These are phyloP conservation scores for Seira ritae DNA, from an alignment of 2,888 invertebrate species.

Conservation along the genomic window DNA sequence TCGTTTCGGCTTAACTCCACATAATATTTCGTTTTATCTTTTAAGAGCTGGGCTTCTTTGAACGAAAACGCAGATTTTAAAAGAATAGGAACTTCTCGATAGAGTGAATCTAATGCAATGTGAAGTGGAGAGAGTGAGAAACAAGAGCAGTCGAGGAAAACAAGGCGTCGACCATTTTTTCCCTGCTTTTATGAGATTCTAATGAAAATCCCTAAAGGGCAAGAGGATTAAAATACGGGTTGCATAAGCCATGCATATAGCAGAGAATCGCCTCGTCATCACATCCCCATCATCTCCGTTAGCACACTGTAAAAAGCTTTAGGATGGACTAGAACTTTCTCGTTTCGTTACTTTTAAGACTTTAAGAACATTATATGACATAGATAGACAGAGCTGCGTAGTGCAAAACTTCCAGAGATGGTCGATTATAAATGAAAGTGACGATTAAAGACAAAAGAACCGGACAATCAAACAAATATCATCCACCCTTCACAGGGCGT, in stretches of 20 bases:
- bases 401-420: too few relatives aligned
- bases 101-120: not conserved
- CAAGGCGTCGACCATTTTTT: constrained; percentile 42
- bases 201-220: constrained; percentile 57
- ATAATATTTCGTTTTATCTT: not conserved
- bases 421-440: too few relatives aligned
- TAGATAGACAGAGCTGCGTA: too few relatives aligned
- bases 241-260: not conserved
- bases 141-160: constrained; percentile 6
- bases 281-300: constrained; percentile 23
- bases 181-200: constrained; percentile 47
- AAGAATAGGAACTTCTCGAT: too few relatives aligned
- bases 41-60: too few relatives aligned
- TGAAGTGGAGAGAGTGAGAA: not conserved
- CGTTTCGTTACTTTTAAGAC: not conserved
- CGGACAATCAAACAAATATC: constrained; percentile 57
- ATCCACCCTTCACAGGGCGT: constrained; percentile 71
- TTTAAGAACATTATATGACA: not conserved
- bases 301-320: constrained; percentile 10
- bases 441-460: constrained; percentile 24
- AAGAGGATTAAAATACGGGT: constrained; percentile 49
- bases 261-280: not conserved
- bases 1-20: constrained; percentile 28
- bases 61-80: not conserved
- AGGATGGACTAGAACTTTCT: constrained; percentile 30